Base-by-base conservation (phyloP, 2,888 invertebrate genomes). In the Volucella zonaria region DNA sequence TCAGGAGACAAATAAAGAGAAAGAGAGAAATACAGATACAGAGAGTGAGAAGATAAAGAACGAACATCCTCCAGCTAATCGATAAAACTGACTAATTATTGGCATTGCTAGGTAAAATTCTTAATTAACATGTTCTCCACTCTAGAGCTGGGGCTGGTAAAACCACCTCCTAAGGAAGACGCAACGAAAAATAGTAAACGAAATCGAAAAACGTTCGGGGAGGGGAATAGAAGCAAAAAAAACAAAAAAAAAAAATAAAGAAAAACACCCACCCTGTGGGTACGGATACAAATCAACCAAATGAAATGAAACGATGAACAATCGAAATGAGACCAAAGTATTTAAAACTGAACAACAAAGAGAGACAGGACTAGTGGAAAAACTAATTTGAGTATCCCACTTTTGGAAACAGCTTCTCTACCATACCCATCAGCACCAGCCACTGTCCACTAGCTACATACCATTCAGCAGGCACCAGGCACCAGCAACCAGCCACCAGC, bases 61-160 rank as follows among this genome's bases (percentile, higher is more conserved):
- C 66, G 68, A 81, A 78, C 80, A 76, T 87, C 71, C 87, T 71
- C 78, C 74, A 87, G 88, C 88, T 88, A 88, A 88, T 88, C 88
- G 88, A 88, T 88, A 88, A 88, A 88, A 87, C 87, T 83, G 87
- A 88, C 88, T 88, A 88, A 88, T 88, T 88, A 88, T 88, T 88
- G 87, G 87, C 87, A 87, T 87, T 87, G 87, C 79, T 83, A 73
- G 87, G 87, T 87, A 87, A 87, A 88, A 87, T 87, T 87, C 87
- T 87, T 88, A 88, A 88, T 88, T 88, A 88, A 88, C 88, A 88
- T 88, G 87, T 88, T 88, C 87, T 85, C 81, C 67, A 77, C 85
- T 85, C 81, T 76, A 81, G 31, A 31, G 75, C 87, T 82, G 76
- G 86, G 86, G 83, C 73, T 31, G 87, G 86, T 78, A 86, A 87